phyloP scores from a whole-genome alignment of 1,140 invertebrate species.

The Heliconius hewitsoni region DNA sequence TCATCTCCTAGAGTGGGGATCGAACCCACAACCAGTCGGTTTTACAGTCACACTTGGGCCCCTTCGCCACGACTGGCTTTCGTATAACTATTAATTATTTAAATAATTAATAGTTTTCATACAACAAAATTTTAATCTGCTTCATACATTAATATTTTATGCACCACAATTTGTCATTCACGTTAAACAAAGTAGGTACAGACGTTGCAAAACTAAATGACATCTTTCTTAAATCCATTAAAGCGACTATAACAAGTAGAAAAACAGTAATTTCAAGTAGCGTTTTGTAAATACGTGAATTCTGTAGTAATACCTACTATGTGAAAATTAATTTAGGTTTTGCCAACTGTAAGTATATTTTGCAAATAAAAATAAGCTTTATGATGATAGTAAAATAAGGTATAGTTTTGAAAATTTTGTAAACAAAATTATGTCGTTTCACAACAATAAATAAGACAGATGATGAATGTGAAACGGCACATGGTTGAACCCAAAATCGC shows the following conservation, averaged over 20 bases:
- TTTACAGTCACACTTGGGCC: too few species aligned
- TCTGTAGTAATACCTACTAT: slow-evolving; percentile 28
- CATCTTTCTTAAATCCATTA: background rate
- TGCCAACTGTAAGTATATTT: slow-evolving; percentile 21
- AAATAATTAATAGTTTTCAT: background rate
- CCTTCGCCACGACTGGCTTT: too few species aligned
- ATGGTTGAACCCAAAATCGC: slow-evolving; percentile 48
- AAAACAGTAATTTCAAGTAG: slow-evolving; percentile 29
- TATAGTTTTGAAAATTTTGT: background rate
- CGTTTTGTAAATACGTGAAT: slow-evolving; percentile 33
- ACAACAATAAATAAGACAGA: slow-evolving; percentile 35
- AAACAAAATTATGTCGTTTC: slow-evolving; percentile 26
- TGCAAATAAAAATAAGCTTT: slow-evolving; percentile 10
- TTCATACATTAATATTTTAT: background rate
- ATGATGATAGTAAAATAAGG: background rate
- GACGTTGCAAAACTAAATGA: background rate
- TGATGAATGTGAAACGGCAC: slow-evolving; percentile 48
- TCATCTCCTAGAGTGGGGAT: too few species aligned
- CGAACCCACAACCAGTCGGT: too few species aligned
- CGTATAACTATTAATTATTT: too few species aligned
- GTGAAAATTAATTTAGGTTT: slow-evolving; percentile 38
- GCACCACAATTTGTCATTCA: background rate
- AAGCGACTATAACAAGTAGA: slow-evolving; percentile 1
- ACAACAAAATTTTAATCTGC: background rate
- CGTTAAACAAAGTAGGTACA: background rate